Evolutionary conservation across 2,113 vertebrate species (phyloP).

Genomic region (Heteronetta atricapilla): DNA sequence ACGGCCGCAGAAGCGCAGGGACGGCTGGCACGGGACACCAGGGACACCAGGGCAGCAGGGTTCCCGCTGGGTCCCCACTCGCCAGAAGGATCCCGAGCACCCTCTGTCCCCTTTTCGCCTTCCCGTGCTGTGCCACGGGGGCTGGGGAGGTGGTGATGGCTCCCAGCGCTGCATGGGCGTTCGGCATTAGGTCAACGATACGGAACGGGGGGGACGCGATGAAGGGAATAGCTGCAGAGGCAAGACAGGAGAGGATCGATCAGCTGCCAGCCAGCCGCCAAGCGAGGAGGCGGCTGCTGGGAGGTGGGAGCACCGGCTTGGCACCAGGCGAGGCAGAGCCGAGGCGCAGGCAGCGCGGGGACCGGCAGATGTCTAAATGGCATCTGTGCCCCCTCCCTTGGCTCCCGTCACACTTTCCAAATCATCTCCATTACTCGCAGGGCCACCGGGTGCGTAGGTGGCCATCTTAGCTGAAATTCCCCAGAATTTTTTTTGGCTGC

Average conservation of each 20-base stretch:
- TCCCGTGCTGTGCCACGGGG: fast-evolving
- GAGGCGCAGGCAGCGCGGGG: fast-evolving
- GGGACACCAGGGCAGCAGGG: too few species aligned
- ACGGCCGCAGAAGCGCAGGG: too few species aligned
- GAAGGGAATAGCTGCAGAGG: neutral
- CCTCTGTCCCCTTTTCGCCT: too few species aligned
- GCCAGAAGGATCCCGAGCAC: too few species aligned
- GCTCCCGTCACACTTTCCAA: neutral
- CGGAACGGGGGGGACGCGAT: fast-evolving
- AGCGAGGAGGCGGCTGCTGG: neutral
- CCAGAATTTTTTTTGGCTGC: neutral
- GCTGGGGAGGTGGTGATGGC: neutral
- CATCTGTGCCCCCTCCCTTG: neutral
- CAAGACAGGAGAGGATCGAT: fast-evolving
- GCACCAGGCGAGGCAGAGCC: neutral
- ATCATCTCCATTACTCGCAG: neutral
- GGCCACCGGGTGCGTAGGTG: neutral
- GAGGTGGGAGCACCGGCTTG: neutral
- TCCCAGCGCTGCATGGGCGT: fast-evolving
- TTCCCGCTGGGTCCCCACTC: too few species aligned
- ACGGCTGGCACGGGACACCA: neutral
- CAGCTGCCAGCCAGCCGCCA: fast-evolving
- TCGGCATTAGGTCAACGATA: fast-evolving
- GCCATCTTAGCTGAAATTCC: neutral
- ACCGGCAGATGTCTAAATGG: neutral